Evolutionary conservation across 2,797 vertebrate species (phyloP).

Genomic region (Glyptemys insculpta): DNA sequence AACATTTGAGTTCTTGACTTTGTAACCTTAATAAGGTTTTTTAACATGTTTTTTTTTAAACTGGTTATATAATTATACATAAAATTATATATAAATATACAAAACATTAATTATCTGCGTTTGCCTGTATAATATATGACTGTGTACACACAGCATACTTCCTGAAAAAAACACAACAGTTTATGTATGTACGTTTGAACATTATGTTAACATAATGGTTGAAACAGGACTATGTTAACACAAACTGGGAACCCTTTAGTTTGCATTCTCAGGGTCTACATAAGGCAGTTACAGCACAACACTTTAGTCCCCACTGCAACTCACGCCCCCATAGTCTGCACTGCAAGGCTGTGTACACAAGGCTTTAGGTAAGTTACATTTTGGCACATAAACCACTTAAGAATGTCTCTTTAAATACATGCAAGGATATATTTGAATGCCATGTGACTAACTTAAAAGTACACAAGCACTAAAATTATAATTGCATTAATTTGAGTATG

Average conservation of each 20-base stretch:
- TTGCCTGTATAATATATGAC: neutral
- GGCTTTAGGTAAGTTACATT: neutral
- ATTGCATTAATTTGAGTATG: constrained; percentile 41
- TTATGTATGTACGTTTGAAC: neutral
- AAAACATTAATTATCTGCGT: neutral
- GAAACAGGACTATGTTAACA: neutral
- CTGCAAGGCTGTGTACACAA: neutral
- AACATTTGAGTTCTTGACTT: no score
- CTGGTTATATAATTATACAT: no score
- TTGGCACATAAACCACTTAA: neutral
- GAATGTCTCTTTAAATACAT: neutral
- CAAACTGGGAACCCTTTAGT: neutral
- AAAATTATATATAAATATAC: no score
- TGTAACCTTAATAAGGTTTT: no score
- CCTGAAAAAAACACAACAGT: neutral
- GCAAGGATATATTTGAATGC: neutral
- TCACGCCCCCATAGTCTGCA: neutral
- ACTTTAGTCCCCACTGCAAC: neutral
- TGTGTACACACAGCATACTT: no score
- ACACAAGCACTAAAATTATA: constrained; percentile 38
- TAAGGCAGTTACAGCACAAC: neutral
- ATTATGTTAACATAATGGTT: neutral
- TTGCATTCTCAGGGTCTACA: neutral
- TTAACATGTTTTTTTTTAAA: no score
- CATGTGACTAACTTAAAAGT: constrained; percentile 19